Conservation (phyloP, 2,888 invertebrate genomes). For the Pterobdella sp. region DNA sequence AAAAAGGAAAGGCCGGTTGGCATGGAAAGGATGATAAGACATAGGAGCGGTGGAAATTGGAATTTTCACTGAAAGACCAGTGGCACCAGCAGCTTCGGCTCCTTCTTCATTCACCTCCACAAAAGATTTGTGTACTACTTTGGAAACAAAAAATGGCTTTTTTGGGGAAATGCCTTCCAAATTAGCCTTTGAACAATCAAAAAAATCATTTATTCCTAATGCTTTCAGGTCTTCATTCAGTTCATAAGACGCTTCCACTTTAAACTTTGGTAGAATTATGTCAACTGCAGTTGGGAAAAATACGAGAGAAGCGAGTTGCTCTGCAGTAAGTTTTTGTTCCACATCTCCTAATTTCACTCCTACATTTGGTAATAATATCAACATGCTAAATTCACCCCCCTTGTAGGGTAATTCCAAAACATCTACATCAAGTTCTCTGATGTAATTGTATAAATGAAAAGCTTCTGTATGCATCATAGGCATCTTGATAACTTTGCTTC, state of each 20-base stretch:
- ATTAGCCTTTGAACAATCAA: slow-evolving; percentile 41
- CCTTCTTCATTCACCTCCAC: slow-evolving; percentile 42
- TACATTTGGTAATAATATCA: slow-evolving; percentile 36
- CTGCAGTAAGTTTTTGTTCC: slow-evolving; percentile 28
- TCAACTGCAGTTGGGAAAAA: slow-evolving; percentile 27
- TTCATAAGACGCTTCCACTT: slow-evolving; percentile 34
- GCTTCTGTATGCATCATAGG: slow-evolving; percentile 13
- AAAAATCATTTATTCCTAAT: slow-evolving; percentile 36
- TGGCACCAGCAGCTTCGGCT: slow-evolving; percentile 41
- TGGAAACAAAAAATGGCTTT: slow-evolving; percentile 41
- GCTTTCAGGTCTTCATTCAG: slow-evolving; percentile 30
- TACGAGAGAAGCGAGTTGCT: slow-evolving; percentile 19
- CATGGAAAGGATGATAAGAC: slow-evolving; percentile 27
- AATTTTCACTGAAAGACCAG: slow-evolving; percentile 36
- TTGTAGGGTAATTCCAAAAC: slow-evolving; percentile 64
- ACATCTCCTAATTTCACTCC: slow-evolving; percentile 20
- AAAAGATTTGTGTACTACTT: slow-evolving; percentile 47
- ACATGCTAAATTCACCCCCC: slow-evolving; percentile 35
- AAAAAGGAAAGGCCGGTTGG: slow-evolving; percentile 37
- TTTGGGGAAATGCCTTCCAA: slow-evolving; percentile 42
- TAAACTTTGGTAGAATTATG: slow-evolving; percentile 37
- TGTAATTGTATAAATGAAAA: background rate
- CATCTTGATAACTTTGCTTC: background rate
- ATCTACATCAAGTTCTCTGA: slow-evolving; percentile 8
- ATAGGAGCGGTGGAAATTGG: slow-evolving; percentile 3